Conservation (phyloP, 1,140 invertebrate genomes). For the Caenorhabditis brenneri region DNA sequence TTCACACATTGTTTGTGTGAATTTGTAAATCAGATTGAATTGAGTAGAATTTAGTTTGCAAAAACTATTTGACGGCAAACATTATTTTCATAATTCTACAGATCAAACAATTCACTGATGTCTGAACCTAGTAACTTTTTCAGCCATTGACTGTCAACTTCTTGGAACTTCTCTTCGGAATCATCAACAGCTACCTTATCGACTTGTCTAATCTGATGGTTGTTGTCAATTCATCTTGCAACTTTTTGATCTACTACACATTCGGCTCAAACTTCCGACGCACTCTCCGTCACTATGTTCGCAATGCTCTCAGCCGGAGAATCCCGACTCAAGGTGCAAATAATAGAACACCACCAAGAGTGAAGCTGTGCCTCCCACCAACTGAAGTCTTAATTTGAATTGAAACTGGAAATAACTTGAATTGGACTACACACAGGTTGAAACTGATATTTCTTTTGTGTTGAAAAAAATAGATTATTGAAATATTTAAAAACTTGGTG, state of each 20-base stretch:
- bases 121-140: slow-evolving; percentile 35
- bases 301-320: neutral
- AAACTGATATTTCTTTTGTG: too few relatives aligned
- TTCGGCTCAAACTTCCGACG: slow-evolving; percentile 62
- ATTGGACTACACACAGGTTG: too few relatives aligned
- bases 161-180: slow-evolving; percentile 59
- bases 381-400: slow-evolving; percentile 13
- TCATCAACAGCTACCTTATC: slow-evolving; percentile 63
- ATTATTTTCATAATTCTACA: neutral
- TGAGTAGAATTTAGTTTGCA: slow-evolving; percentile 20
- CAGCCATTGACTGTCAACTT: slow-evolving; percentile 65
- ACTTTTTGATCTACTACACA: slow-evolving; percentile 66
- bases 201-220: slow-evolving; percentile 67
- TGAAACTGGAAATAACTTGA: too few relatives aligned
- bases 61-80: neutral
- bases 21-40: neutral
- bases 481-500: too few relatives aligned
- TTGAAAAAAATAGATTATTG: too few relatives aligned
- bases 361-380: slow-evolving; percentile 7
- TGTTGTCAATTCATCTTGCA: slow-evolving; percentile 64
- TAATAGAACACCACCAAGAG: neutral
- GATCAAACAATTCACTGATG: neutral
- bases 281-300: slow-evolving; percentile 53
- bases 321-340: neutral
- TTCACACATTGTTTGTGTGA: neutral